These are phyloP conservation scores for Drosophila nigricruria DNA, from an alignment of 2,888 invertebrate genomes.

Conservation along the genomic window DNA sequence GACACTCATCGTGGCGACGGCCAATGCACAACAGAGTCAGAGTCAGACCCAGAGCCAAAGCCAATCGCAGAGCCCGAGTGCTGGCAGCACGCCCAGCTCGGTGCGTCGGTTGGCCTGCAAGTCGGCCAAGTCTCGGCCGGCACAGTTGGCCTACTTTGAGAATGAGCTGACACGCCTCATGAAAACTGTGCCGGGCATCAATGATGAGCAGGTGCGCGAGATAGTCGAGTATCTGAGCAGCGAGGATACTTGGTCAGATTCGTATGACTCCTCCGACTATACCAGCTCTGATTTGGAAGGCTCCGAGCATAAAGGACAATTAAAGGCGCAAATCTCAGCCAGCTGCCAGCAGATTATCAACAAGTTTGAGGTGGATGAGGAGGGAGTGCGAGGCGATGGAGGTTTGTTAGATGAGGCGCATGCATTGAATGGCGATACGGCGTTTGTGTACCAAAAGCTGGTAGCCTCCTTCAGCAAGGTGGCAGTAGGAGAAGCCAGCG, in stretches of 20 bases:
- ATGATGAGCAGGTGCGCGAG: conserved; percentile 95
- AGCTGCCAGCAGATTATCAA: conserved; percentile 95
- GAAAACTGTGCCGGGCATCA: conserved; percentile 96
- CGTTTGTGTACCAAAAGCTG: conserved; percentile 94
- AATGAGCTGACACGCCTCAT: conserved; percentile 94
- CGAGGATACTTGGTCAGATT: conserved; percentile 97
- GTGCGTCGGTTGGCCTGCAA: conserved; percentile 62
- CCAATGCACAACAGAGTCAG: conserved; percentile 85
- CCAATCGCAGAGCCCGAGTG: conserved; percentile 79
- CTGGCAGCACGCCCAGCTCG: conserved; percentile 56
- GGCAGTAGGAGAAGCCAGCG: conserved; percentile 86
- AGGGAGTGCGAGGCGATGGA: conserved; percentile 86
- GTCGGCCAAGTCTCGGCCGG: conserved; percentile 88
- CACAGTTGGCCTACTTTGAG: conserved; percentile 95
- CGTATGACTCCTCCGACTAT: conserved; percentile 96
- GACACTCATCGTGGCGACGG: conserved; percentile 91
- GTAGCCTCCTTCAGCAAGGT: conserved; percentile 94
- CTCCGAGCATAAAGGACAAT: conserved; percentile 87
- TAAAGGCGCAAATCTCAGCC: conserved; percentile 94
- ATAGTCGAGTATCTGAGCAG: conserved; percentile 96
- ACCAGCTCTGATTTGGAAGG: conserved; percentile 95
- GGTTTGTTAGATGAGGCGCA: conserved; percentile 86
- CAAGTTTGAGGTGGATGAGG: conserved; percentile 91
- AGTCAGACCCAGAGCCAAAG: conserved; percentile 85
- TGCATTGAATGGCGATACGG: conserved; percentile 90